A percentile compares a stretch with the other conserved stretches of the same genome.
Evolutionary conservation across 2,797 vertebrate species (phyloP).

Genomic region (Momotus momota): DNA sequence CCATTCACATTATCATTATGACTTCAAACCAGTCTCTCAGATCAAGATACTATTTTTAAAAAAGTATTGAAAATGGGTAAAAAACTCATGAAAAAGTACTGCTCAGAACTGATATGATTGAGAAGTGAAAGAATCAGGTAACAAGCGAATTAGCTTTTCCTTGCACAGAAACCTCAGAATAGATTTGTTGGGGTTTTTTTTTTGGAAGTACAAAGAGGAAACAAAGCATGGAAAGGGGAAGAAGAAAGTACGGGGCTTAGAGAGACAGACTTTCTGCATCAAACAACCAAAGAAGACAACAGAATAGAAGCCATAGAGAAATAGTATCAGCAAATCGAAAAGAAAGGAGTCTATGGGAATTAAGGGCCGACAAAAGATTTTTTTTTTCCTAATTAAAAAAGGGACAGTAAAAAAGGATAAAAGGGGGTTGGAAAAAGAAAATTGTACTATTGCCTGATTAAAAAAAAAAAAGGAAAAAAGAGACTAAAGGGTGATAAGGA

Average conservation of each 20-base stretch:
- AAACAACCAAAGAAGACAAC: neutral
- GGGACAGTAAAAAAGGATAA: neutral
- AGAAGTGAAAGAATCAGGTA: neutral
- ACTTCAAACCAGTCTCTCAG: neutral
- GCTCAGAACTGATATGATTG: neutral
- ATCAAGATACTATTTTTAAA: neutral
- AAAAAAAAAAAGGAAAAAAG: neutral
- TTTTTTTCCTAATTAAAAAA: neutral
- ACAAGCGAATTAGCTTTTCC: neutral
- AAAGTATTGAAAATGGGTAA: neutral
- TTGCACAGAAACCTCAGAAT: neutral
- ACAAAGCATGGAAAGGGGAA: neutral
- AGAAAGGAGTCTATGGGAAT: neutral
- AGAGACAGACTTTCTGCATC: neutral
- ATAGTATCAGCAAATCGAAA: neutral
- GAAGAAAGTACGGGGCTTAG: neutral
- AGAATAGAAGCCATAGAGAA: neutral
- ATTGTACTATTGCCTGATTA: neutral
- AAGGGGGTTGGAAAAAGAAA: neutral
- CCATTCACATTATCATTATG: neutral
- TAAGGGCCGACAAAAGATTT: neutral
- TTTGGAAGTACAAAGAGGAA: neutral
- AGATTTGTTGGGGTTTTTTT: neutral
- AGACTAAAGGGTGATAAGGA: neutral
- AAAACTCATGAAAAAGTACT: accelerated